Evolutionary conservation across 2,797 vertebrate genomes (phyloP).

Genomic region (Carduelis carduelis): DNA sequence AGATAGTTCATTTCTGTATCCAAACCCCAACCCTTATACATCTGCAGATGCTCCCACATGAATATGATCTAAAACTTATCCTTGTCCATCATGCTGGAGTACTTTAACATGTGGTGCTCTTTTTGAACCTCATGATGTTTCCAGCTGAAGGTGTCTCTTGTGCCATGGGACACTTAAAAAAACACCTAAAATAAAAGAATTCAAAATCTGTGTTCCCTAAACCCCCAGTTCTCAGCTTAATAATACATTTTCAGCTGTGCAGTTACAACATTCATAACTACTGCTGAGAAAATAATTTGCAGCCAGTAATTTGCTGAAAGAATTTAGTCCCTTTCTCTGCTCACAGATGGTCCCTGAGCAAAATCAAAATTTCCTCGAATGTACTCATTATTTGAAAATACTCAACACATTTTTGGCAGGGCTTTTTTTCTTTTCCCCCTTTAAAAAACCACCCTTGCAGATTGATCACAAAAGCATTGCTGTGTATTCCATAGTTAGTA

Average conservation of each 20-base stretch:
- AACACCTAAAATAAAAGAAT: not conserved
- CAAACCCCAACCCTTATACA: not conserved
- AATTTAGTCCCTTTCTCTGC: constrained; percentile 63
- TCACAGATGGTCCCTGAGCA: constrained; percentile 65
- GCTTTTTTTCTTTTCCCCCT: not conserved
- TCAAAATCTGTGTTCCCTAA: not conserved
- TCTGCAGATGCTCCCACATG: not conserved
- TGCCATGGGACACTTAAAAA: not conserved
- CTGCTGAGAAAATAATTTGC: constrained; percentile 60
- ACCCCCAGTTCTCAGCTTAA: constrained; percentile 54
- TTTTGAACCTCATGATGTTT: not conserved
- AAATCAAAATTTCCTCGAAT: constrained; percentile 66
- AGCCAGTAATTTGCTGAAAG: constrained; percentile 64
- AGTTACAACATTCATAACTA: constrained; percentile 53
- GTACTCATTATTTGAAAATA: constrained; percentile 67
- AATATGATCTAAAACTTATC: not conserved
- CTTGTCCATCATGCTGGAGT: not conserved
- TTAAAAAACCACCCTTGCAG: not conserved
- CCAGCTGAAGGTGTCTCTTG: not conserved
- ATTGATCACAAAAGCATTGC: constrained; percentile 51
- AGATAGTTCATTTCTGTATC: not conserved
- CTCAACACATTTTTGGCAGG: constrained; percentile 61
- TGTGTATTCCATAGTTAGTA: constrained; percentile 22
- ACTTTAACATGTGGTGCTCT: not conserved
- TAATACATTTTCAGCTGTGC: constrained; percentile 57